These are phyloP conservation scores for Panopea generosa DNA, from an alignment of 2,888 invertebrate genomes.

Conservation along the genomic window DNA sequence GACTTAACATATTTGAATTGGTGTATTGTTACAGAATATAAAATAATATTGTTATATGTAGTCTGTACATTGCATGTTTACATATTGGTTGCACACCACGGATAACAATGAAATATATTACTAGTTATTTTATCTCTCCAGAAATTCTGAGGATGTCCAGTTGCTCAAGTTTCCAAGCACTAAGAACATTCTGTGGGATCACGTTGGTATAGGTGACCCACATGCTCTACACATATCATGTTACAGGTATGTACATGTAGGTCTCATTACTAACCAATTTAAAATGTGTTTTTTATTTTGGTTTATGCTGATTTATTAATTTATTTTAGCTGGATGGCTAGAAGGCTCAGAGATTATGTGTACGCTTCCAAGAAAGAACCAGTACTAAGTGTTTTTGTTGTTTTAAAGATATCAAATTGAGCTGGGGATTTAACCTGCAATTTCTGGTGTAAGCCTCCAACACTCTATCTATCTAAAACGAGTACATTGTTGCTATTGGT, in stretches of 20 bases:
- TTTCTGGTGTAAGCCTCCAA: too few species aligned
- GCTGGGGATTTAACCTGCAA: too few species aligned
- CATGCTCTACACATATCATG: slow-evolving; percentile 75
- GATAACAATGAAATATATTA: too few species aligned
- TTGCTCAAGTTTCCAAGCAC: slow-evolving; percentile 80
- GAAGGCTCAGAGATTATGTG: too few species aligned
- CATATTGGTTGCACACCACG: too few species aligned
- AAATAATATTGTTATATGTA: not conserved
- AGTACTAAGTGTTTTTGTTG: too few species aligned
- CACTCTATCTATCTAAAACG: too few species aligned
- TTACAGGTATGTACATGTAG: slow-evolving; percentile 81
- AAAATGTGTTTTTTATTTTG: not conserved
- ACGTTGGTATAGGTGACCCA: slow-evolving; percentile 74
- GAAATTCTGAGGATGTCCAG: slow-evolving; percentile 69
- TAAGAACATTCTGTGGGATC: slow-evolving; percentile 82
- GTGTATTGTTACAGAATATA: not conserved
- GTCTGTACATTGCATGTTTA: not conserved
- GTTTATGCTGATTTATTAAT: not conserved
- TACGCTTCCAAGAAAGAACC: too few species aligned
- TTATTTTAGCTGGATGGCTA: too few species aligned
- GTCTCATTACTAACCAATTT: slow-evolving; percentile 3
- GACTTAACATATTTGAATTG: not conserved
- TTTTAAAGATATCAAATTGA: too few species aligned
- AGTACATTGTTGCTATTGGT: too few species aligned
- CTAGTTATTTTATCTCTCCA: slow-evolving; percentile 33